Percentiles rank a stretch among this genome's conserved stretches.
phyloP scores from a whole-genome alignment of 2,113 vertebrate species.

The Laticauda laticaudata region DNA sequence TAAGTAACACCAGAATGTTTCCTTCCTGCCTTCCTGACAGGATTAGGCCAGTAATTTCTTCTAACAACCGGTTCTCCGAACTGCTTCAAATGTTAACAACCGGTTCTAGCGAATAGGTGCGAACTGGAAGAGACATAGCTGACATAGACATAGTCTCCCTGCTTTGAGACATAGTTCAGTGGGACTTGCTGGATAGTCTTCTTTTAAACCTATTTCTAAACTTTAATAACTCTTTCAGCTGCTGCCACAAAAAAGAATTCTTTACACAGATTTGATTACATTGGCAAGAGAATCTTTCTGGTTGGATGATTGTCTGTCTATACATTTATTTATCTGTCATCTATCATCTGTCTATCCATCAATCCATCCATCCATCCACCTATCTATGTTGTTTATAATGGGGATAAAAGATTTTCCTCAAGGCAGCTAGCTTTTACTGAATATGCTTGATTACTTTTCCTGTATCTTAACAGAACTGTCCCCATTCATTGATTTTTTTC shows the following conservation, averaged over 20 bases:
- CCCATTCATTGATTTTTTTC: not conserved
- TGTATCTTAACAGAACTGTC: not conserved
- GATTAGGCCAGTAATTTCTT: too few species aligned
- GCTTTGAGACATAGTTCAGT: not conserved
- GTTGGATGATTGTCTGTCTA: not conserved
- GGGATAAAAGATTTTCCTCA: not conserved
- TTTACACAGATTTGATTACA: not conserved
- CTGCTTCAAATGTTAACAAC: too few species aligned
- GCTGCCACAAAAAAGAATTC: not conserved
- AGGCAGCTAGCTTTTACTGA: not conserved
- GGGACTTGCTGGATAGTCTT: not conserved
- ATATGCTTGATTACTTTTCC: not conserved
- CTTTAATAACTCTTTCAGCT: not conserved
- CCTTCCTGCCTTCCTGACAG: too few species aligned
- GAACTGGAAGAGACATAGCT: too few species aligned
- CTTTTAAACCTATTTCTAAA: not conserved
- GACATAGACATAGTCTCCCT: too few species aligned
- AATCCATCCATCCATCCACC: too few species aligned
- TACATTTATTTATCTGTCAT: not conserved
- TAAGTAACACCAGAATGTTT: too few species aligned
- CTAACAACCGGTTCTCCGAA: too few species aligned
- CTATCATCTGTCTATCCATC: too few species aligned
- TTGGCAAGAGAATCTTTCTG: not conserved
- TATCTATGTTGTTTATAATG: not conserved
- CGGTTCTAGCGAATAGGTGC: too few species aligned